Evolutionary conservation across 2,888 invertebrate genomes (phyloP), one percentile per base, ranked within the genome.

Genomic region (Biston betularia): DNA sequence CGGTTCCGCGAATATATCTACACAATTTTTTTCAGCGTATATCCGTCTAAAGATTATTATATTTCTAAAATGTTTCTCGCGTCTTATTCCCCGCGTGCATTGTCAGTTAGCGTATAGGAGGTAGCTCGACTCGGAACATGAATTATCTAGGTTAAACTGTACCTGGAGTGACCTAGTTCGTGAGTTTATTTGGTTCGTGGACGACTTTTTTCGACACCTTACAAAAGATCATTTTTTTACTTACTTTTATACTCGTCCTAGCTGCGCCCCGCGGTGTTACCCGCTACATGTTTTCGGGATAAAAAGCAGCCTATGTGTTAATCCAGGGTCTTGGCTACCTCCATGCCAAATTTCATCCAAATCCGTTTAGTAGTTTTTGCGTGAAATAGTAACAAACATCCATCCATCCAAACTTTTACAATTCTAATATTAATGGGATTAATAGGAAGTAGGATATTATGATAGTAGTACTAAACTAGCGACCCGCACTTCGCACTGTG

Each of bases 121-220:
- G 34, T 11, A 53, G 49, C 57, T n/a, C 33, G 56, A 57, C 56
- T 65, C 11, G 67, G 63, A 65, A 62, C 74, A 74, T 79, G 74
- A 79, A 79, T 75, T 79, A 82, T 77, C 73, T 75, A 72, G 80
- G 78, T 75, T 82, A 77, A 79, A 72, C 73, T 70, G 63, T 62
- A 67, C 67, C 70, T 75, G 78, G 73, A 76, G 70, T 65, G 78
- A 75, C 78, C 77, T 70, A 75, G 73, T 78, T 79, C 70, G 61
- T 60, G 49, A 60, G 65, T 71, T 74, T 76, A 75, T 75, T 77
- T 71, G 73, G 63, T 64, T 57, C 69, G 64, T 55, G 49, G 15
- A 10, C 15, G 15, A 11, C 24, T 48, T 38, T n/a, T 53, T 53
- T 53, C 15, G 53, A 15, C 15, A 53, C 53, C 40, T 11, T 53